Base-by-base conservation (phyloP, 2,888 invertebrate species). In the Acrocyrtus sp. region DNA sequence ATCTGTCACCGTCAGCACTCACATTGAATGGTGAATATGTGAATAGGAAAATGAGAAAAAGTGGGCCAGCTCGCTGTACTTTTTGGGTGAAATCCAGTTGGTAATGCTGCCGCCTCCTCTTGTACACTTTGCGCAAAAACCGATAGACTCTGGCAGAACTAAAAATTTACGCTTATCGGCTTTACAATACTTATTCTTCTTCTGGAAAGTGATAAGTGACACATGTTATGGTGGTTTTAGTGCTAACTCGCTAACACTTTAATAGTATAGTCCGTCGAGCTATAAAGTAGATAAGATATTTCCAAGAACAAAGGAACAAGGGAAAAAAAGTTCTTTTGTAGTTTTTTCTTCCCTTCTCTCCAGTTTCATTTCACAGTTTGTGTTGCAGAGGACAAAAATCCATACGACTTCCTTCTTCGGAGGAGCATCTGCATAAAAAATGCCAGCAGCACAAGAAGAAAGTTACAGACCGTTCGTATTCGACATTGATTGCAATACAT, bases 1-100 rank as follows among this genome's bases (percentile, higher is more conserved):
- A 69, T 61, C 68, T 69, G 68, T 69, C 68, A 69, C 53, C 68
- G 68, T 69, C 68, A 69, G 61, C 54, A 69, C 29, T 69, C 61
- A 54, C 47, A 45, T 69, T 50, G 51, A 62, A 60, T 48, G 60
- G 60, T 47, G 60, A 60, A 69, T 61, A 69, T 69, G 61, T 69
- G 68, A 61, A 69, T 69, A 53, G 47, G 61, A 54, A 61, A 69
- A 69, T 61, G 68, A 61, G 67, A 67, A 54, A 34, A 69, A 58
- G 68, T 69, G 68, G 68, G 68, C 68, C 68, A 69, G 54, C 54
- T 69, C 24, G 5, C 34, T 12, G 6, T 34, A 5, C 34, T 12
- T 34, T 34, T 12, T 12, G 12, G 12, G 6, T 34, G 34, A 34
- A n/a, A 34, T 34, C 6, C 34, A 34, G 34, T 34, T 12, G 34